Evolutionary conservation across 2,113 vertebrate species (phyloP).

Genomic region (Rhynchomys soricoides): DNA sequence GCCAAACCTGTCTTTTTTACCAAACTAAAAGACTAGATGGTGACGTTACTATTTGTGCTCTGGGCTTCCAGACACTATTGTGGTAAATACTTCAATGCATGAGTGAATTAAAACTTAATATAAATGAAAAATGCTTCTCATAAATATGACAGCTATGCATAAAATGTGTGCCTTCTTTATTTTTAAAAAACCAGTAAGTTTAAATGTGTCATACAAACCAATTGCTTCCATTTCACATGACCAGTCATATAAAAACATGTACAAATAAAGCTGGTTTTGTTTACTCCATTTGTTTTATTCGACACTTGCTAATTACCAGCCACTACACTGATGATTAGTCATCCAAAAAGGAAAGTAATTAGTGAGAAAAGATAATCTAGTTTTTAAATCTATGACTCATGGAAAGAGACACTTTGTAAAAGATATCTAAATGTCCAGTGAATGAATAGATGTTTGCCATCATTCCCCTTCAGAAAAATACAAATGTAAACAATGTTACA

Average conservation of each 20-base stretch:
- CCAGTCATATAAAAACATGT: constrained; percentile 49
- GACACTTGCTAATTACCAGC: constrained; percentile 41
- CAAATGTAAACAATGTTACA: background rate
- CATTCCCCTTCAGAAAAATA: background rate
- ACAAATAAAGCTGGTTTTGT: constrained; percentile 56
- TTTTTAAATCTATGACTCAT: constrained; percentile 14
- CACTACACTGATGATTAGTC: background rate
- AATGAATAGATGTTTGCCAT: background rate
- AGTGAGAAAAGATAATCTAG: background rate
- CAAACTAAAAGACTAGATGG: constrained; percentile 16
- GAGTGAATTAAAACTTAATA: constrained; percentile 62
- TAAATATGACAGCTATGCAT: constrained; percentile 76
- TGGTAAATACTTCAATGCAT: constrained; percentile 66
- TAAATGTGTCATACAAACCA: constrained; percentile 56
- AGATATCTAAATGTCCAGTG: background rate
- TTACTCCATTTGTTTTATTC: constrained; percentile 53
- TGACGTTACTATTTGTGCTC: constrained; percentile 67
- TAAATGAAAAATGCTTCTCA: constrained; percentile 67
- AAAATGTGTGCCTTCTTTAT: constrained; percentile 66
- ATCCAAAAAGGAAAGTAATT: constrained; percentile 37
- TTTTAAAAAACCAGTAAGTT: constrained; percentile 66
- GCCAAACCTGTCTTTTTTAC: constrained; percentile 52
- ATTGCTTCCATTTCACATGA: constrained; percentile 70
- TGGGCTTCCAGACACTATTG: constrained; percentile 55
- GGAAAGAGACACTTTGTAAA: constrained; percentile 34